Evolutionary conservation across 2,888 invertebrate genomes (phyloP).

Genomic region (Zaprionus bogoriensis): DNA sequence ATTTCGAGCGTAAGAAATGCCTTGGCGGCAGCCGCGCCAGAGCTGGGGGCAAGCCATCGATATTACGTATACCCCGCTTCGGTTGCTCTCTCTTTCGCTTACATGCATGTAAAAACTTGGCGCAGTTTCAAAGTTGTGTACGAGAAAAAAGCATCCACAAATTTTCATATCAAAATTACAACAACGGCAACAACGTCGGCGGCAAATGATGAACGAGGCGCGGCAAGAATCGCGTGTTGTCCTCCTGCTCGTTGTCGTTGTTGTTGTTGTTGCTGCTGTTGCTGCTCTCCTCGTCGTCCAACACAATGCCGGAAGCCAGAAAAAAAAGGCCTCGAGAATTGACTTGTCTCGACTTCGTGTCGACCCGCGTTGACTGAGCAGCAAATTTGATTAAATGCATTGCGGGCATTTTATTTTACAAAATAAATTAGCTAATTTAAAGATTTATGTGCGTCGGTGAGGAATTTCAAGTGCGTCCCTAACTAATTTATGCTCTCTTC

Average conservation of each 20-base stretch:
- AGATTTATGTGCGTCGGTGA: slow-evolving; percentile 32
- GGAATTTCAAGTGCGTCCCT: slow-evolving; percentile 13
- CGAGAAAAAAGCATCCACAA: slow-evolving; percentile 15
- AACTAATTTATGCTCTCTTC: slow-evolving; percentile 16
- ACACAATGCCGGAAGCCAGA: slow-evolving; percentile 51
- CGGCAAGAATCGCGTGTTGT: slow-evolving; percentile 16
- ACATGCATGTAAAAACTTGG: slow-evolving; percentile 72
- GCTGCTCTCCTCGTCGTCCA: too few species aligned
- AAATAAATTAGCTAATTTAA: slow-evolving; percentile 64
- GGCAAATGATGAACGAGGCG: slow-evolving; percentile 52
- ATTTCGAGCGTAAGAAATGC: slow-evolving; percentile 75
- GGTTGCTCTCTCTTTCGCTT: slow-evolving; percentile 19
- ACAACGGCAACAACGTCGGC: slow-evolving; percentile 50
- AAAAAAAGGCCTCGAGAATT: slow-evolving; percentile 40
- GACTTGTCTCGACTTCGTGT: slow-evolving; percentile 23
- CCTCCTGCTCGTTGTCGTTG: slow-evolving; percentile 7
- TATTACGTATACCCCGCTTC: slow-evolving; percentile 31
- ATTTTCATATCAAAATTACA: slow-evolving; percentile 69
- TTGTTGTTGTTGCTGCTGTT: slow-evolving; percentile 18
- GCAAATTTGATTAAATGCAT: slow-evolving; percentile 69
- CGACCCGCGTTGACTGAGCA: slow-evolving; percentile 24
- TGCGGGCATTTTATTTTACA: slow-evolving; percentile 46
- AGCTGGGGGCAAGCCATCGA: slow-evolving; percentile 44
- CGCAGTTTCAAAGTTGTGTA: slow-evolving; percentile 68
- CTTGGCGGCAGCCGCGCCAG: slow-evolving; percentile 15